Base-by-base conservation (phyloP, 1,140 invertebrate species). In the Atta colombica region DNA sequence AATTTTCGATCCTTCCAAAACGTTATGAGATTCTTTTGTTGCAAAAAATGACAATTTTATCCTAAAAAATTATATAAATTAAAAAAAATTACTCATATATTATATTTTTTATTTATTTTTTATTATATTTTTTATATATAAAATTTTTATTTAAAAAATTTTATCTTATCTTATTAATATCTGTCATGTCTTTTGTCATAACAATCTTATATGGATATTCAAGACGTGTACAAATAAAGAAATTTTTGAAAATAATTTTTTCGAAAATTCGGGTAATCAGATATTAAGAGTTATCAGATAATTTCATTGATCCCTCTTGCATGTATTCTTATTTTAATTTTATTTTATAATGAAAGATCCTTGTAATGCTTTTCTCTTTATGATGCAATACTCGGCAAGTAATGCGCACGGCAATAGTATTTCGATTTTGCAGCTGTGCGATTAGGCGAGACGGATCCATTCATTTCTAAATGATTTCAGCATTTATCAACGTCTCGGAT, bases 361-460 rank as follows among this genome's bases (percentile, higher is more conserved):
- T 61, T 16, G 69, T 28, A 25, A 21, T 31, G 12, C 35, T 82
- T 74, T 74, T 39, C 28, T n/a, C 45, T 25, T 3, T 75, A 25
- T 84, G 80, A 84, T 45, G 80, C 39, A 84, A 84, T 61, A 49
- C 69, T 49, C 69, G 80, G 39, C 21, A 35, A 58, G 51, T 84
- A 74, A 74, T 77, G 49, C 60, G 14, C 60, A 63, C 65, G 72
- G 74, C 86, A 88, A 86, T 84, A 84, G 74, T 86, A 87, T 86
- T 86, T 86, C 82, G 84, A 89, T 91, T 87, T 88, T 69, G 72
- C 78, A 77, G 78, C 39, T 58, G 45, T 58, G 82, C 86, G 75
- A 89, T 88, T 91, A 87, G 82, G 78, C 90, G 89, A 85, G 80
- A 88, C 90, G 72, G 88, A 78, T 85, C 25, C 53, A 68, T 85